Evolutionary conservation across 2,797 vertebrate genomes (phyloP).

Genomic region (Momotus momota): DNA sequence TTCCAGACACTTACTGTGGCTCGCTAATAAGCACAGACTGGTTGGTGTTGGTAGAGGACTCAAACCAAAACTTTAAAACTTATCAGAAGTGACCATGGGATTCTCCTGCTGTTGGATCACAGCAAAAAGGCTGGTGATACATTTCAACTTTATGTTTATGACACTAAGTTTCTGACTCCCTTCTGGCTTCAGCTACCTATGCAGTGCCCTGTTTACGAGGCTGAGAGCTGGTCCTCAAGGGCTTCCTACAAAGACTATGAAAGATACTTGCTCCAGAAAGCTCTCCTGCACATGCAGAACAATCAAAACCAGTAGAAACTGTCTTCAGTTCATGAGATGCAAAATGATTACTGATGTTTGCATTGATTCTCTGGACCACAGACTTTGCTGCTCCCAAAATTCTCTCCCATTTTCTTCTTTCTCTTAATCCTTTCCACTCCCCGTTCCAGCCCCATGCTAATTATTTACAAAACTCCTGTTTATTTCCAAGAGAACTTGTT

Average conservation of each 20-base stretch:
- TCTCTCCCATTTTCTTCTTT: not conserved
- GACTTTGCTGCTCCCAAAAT: not conserved
- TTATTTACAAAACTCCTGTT: not conserved
- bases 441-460: not conserved
- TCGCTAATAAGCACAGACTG: not conserved
- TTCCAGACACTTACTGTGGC: not conserved
- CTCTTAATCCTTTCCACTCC: not conserved
- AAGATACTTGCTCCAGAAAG: not conserved
- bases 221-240: not conserved
- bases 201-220: not conserved
- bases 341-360: not conserved
- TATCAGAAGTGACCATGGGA: not conserved
- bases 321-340: not conserved
- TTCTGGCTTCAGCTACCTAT: not conserved
- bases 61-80: not conserved
- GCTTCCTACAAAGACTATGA: not conserved
- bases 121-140: not conserved
- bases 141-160: not conserved
- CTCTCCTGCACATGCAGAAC: not conserved
- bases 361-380: not conserved
- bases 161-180: not conserved
- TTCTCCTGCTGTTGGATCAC: not conserved
- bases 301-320: not conserved
- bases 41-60: not conserved
- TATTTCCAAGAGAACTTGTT: not conserved